Evolutionary conservation across 1,140 invertebrate genomes (phyloP), one percentile per base, ranked within the genome.

Genomic region (Mactra quadrangularis): DNA sequence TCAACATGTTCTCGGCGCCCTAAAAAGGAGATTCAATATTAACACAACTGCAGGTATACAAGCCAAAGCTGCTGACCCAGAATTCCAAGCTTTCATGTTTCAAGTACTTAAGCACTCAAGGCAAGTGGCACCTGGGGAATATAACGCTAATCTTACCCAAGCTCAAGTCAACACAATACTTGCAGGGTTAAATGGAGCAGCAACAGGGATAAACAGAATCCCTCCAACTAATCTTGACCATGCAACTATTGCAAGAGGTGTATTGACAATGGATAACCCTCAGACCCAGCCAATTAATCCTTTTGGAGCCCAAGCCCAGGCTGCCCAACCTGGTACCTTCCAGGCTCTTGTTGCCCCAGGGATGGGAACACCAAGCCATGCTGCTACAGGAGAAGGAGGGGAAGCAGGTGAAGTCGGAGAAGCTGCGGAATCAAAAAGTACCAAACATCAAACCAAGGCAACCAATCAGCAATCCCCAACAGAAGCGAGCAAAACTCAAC

Each of bases 51-150:
- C 15, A 22, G 78, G 45, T 13, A 72, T 82, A n/a, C 52, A 62
- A 19, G 38, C 33, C 3, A 62, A 19, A 55, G 41, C 78, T 4
- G 9, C 35, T 25, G 38, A 82, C 35, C 78, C 78, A 31, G 2
- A 62, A 41, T 64, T 82, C 38, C 53, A 72, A 31, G 35, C 68
- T 2, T 82, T 82, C 68, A 72, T 82, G 78, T 82, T 57, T 50
- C 53, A 57, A 7, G 78, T 71, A n/a, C 19, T 82, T 27, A 47
- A 47, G 15, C 22, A 52, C 15, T 71, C 64, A 17, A 0, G 6
- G 1, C 33, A 55, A 19, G 38, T 59, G 9, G 57, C 78, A 7
- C 78, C 78, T 50, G 78, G 78, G 3, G 78, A 82, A 53, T 82
- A 60, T 33, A 57, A 82, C 35, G 78, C 66, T 11, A 72, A 82